Percentiles rank a stretch among this genome's conserved stretches.
Evolutionary conservation across 2,113 vertebrate species (phyloP).

Genomic region (Rhinoderma darwinii): DNA sequence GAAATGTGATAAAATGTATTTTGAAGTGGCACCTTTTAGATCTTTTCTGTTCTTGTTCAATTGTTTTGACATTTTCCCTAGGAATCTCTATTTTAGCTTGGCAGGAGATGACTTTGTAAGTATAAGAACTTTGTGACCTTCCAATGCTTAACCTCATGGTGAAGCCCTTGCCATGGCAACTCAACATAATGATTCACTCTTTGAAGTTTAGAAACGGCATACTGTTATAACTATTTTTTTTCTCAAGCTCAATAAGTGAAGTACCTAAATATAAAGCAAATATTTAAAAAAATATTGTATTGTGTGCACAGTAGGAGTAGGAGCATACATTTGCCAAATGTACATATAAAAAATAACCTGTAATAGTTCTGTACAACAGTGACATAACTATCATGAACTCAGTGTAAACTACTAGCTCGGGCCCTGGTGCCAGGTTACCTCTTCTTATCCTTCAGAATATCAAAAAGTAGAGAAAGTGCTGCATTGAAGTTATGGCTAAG

Average conservation of each 20-base stretch:
- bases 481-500: too few relatives aligned
- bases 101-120: conserved; percentile 13
- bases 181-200: background rate
- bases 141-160: conserved; percentile 30
- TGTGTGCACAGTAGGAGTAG: too few relatives aligned
- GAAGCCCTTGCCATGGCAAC: conserved; percentile 23
- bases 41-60: conserved; percentile 30
- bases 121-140: conserved; percentile 19
- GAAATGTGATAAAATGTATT: conserved; percentile 31
- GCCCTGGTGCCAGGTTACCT: too few relatives aligned
- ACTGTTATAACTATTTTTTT: conserved; percentile 4
- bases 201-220: background rate
- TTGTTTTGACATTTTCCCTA: conserved; percentile 49
- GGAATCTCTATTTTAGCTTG: conserved; percentile 24
- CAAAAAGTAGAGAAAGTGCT: too few relatives aligned
- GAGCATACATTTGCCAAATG: too few relatives aligned
- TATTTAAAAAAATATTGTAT: too few relatives aligned
- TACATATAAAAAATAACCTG: too few relatives aligned
- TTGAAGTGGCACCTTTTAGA: conserved; percentile 43
- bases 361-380: too few relatives aligned
- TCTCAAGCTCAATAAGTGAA: background rate
- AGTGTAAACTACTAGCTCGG: too few relatives aligned
- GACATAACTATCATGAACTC: too few relatives aligned
- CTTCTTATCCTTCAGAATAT: too few relatives aligned
- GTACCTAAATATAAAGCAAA: too few relatives aligned